Conservation (phyloP, 2,797 vertebrate species). For the Ciconia nigra region DNA sequence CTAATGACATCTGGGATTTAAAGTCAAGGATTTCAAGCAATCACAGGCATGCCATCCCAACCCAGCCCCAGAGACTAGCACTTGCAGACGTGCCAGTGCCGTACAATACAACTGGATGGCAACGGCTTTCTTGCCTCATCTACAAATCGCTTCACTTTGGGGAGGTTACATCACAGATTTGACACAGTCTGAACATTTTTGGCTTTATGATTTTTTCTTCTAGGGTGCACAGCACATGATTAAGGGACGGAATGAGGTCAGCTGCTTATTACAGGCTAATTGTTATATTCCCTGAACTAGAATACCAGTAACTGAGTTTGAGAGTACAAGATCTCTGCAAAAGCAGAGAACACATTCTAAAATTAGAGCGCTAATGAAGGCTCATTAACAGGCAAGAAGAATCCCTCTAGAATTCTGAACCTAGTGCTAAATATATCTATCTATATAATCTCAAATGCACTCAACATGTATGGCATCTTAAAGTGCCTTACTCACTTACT, state of each 20-base stretch:
- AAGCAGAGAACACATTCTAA: background rate
- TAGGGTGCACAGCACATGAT: background rate
- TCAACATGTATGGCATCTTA: accelerated
- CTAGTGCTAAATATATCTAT: background rate
- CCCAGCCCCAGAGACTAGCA: background rate
- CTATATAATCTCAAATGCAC: background rate
- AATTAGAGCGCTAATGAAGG: slow-evolving; percentile 15
- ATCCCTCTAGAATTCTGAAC: background rate
- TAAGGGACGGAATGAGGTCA: slow-evolving; percentile 10
- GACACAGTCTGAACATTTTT: background rate
- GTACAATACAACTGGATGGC: background rate
- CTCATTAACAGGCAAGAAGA: slow-evolving; percentile 2
- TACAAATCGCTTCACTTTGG: background rate
- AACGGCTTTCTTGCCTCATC: background rate
- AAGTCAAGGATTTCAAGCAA: background rate
- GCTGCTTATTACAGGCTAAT: background rate
- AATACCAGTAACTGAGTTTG: background rate
- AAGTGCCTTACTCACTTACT: background rate
- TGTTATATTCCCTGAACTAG: background rate
- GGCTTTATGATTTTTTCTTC: background rate
- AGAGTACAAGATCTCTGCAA: background rate
- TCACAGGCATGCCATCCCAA: background rate
- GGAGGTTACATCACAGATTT: background rate
- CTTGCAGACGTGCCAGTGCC: background rate
- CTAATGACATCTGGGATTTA: background rate